Conservation (phyloP, 2,888 invertebrate species). For the Schizotus pectinicornis region DNA sequence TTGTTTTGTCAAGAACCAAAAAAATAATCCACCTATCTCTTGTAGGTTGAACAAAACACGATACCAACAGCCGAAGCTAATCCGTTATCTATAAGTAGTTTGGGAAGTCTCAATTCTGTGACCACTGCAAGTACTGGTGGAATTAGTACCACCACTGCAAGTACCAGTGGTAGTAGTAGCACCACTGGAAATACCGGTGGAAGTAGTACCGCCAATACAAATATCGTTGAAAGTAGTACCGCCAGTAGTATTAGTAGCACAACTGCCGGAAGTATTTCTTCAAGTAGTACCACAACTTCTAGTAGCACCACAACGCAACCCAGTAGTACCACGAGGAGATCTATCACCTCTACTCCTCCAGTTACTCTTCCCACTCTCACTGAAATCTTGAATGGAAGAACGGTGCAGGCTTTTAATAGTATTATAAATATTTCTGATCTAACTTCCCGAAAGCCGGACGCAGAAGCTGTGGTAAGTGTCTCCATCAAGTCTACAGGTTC, state of each 20-base stretch:
- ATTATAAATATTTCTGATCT: slow-evolving; percentile 59
- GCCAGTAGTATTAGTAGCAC: slow-evolving; percentile 27
- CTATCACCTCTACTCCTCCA: slow-evolving; percentile 62
- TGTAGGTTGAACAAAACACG: slow-evolving; percentile 43
- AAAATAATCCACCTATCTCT: slow-evolving; percentile 18
- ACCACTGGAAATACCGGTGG: slow-evolving; percentile 23
- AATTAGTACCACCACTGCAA: slow-evolving; percentile 29
- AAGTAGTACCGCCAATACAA: slow-evolving; percentile 11
- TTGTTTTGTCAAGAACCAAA: neutral
- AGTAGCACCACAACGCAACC: slow-evolving; percentile 39
- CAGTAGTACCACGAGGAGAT: slow-evolving; percentile 65
- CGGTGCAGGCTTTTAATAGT: slow-evolving; percentile 66
- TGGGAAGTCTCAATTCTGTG: neutral
- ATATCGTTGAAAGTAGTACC: slow-evolving; percentile 14
- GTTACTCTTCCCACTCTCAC: slow-evolving; percentile 66
- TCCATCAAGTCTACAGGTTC: neutral
- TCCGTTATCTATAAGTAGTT: slow-evolving; percentile 24
- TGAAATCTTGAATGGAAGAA: slow-evolving; percentile 68
- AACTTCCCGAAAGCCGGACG: slow-evolving; percentile 62
- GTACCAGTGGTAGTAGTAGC: slow-evolving; percentile 21
- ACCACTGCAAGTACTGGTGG: slow-evolving; percentile 24
- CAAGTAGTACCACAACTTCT: slow-evolving; percentile 27
- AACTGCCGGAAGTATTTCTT: slow-evolving; percentile 33
- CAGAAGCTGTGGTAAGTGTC: slow-evolving; percentile 66
- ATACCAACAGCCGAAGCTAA: slow-evolving; percentile 34